Conservation (phyloP, 2,113 vertebrate genomes). For the Oreochromis niloticus region DNA sequence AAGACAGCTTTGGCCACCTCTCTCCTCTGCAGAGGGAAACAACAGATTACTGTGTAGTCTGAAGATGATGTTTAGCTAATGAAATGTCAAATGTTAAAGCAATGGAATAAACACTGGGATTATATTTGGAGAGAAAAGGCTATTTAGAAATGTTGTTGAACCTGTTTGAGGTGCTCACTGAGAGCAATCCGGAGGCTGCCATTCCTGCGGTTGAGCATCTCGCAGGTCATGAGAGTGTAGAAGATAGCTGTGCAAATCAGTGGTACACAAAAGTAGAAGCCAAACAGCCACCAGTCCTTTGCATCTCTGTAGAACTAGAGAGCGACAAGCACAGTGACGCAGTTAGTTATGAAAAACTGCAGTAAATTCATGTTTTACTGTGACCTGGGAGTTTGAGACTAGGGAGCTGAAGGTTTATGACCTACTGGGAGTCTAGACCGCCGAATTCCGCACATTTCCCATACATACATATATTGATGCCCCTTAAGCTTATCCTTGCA, state of each 20-base stretch:
- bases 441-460: background rate
- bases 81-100: background rate
- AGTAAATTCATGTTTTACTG: background rate
- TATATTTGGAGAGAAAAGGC: background rate
- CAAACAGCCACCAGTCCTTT: slow-evolving; percentile 98
- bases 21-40: slow-evolving; percentile 77
- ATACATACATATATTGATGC: background rate
- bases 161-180: slow-evolving; percentile 97
- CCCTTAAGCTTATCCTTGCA: background rate
- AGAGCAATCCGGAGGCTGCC: slow-evolving; percentile 91
- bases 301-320: slow-evolving; percentile 80
- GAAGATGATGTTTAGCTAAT: background rate
- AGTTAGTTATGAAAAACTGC: background rate
- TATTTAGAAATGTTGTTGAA: slow-evolving; percentile 32
- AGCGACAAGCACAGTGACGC: background rate
- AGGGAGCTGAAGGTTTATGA: background rate
- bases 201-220: slow-evolving; percentile 94
- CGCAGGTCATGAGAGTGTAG: slow-evolving; percentile 93
- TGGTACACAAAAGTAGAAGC: slow-evolving; percentile 94
- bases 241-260: slow-evolving; percentile 88
- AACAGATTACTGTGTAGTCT: background rate
- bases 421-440: background rate
- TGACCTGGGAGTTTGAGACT: background rate
- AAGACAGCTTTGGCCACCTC: slow-evolving; percentile 98
- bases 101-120: background rate